Conservation (phyloP, 2,888 invertebrate species). For the Drosophila neotestacea region DNA sequence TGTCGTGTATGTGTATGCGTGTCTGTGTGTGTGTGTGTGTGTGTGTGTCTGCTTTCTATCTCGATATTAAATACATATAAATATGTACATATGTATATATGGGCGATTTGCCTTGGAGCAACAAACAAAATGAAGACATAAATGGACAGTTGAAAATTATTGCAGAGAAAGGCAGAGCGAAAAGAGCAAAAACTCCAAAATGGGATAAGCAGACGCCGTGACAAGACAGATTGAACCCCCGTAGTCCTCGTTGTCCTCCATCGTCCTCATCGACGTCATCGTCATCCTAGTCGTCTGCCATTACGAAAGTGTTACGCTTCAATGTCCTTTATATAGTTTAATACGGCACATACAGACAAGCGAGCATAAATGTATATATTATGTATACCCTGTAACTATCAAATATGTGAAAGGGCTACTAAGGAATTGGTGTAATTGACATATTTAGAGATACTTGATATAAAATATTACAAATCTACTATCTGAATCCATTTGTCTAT, state of each 20-base stretch:
- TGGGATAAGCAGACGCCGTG: conserved; percentile 52
- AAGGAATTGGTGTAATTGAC: not conserved
- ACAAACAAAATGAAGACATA: conserved; percentile 56
- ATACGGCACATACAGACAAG: conserved; percentile 8
- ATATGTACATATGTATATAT: conserved; percentile 10
- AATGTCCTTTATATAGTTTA: conserved; percentile 48
- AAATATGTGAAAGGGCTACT: not conserved
- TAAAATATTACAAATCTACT: not conserved
- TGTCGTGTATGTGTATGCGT: not conserved
- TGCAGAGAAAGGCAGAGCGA: conserved; percentile 31
- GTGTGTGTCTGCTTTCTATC: conserved; percentile 4
- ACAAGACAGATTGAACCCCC: conserved; percentile 63
- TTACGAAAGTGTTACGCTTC: conserved; percentile 61
- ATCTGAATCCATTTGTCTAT: not conserved
- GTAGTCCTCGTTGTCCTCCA: conserved; percentile 12
- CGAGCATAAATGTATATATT: conserved; percentile 9
- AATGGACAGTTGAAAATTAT: conserved; percentile 76
- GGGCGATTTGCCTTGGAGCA: conserved; percentile 20
- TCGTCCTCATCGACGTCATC: conserved; percentile 5
- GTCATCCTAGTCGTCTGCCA: conserved; percentile 36
- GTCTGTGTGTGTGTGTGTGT: conserved; percentile 17
- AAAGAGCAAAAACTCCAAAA: conserved; percentile 14
- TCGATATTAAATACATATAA: conserved; percentile 47
- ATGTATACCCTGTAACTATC: conserved; percentile 15
- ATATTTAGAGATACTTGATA: too few species aligned